Conservation (phyloP, 2,797 vertebrate species). For the Neomorphus geoffroyi region DNA sequence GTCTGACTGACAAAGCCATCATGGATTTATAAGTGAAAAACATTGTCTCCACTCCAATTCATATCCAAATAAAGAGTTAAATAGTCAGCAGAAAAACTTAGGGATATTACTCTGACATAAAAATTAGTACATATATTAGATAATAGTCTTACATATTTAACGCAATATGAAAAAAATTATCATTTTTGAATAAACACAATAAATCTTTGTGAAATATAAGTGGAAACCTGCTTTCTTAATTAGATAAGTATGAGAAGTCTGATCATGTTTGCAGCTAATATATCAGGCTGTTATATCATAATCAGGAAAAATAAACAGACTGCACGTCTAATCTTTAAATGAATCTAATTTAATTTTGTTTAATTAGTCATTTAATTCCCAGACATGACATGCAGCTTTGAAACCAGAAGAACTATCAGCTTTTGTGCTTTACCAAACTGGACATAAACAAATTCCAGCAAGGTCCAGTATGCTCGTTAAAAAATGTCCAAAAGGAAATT, state of each 20-base stretch:
- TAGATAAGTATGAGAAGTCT: background rate
- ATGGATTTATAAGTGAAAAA: background rate
- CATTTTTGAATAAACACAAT: background rate
- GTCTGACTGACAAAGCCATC: background rate
- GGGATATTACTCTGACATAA: background rate
- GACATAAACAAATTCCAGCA: background rate
- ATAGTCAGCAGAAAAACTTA: background rate
- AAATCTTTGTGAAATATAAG: background rate
- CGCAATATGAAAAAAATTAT: background rate
- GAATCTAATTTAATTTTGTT: background rate
- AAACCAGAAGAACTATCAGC: background rate
- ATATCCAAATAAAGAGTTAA: background rate
- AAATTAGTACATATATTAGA: background rate
- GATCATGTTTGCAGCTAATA: background rate
- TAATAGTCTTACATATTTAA: background rate
- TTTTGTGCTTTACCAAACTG: background rate
- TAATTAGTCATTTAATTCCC: conserved; percentile 3
- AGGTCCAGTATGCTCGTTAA: background rate
- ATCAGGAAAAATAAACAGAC: background rate
- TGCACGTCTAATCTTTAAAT: background rate
- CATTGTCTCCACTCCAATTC: background rate
- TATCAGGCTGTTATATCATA: background rate
- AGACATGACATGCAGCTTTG: background rate
- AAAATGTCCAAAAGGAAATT: background rate
- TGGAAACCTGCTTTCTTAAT: background rate